A percentile compares a stretch with the other conserved stretches of the same genome.
phyloP scores from a whole-genome alignment of 2,113 vertebrate species.

The Canis aureus region DNA sequence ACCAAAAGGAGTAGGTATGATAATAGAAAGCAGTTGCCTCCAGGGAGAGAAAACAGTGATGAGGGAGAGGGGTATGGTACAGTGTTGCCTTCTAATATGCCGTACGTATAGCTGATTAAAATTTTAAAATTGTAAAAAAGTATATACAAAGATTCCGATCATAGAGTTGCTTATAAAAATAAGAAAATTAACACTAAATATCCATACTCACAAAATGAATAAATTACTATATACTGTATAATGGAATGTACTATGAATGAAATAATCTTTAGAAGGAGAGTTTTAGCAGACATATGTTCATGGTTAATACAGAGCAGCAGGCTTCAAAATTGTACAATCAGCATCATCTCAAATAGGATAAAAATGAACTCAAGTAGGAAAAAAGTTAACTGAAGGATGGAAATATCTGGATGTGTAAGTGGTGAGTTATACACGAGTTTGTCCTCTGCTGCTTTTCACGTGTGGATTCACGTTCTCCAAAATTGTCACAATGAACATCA shows the following conservation, averaged over 20 bases:
- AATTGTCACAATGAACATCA: background rate
- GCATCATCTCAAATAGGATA: background rate
- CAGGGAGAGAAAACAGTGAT: background rate
- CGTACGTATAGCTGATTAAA: background rate
- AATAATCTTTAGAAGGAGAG: background rate
- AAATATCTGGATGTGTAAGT: background rate
- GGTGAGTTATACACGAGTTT: background rate
- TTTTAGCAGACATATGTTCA: background rate
- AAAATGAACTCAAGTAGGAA: background rate
- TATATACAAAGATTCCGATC: background rate
- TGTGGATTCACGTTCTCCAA: background rate
- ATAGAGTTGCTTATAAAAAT: background rate
- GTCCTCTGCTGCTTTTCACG: background rate
- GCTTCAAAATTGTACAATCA: background rate
- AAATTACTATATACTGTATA: background rate
- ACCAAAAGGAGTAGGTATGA: background rate
- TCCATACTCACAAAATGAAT: background rate
- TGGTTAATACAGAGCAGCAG: background rate
- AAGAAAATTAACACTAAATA: background rate
- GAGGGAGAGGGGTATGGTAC: fast-evolving
- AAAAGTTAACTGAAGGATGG: background rate
- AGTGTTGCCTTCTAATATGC: background rate
- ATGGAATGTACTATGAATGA: background rate
- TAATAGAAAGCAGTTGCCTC: background rate
- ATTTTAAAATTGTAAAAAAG: background rate